Evolutionary conservation across 2,888 invertebrate species (phyloP), one percentile per base, ranked within the genome.

Genomic region (Atherix ibis): DNA sequence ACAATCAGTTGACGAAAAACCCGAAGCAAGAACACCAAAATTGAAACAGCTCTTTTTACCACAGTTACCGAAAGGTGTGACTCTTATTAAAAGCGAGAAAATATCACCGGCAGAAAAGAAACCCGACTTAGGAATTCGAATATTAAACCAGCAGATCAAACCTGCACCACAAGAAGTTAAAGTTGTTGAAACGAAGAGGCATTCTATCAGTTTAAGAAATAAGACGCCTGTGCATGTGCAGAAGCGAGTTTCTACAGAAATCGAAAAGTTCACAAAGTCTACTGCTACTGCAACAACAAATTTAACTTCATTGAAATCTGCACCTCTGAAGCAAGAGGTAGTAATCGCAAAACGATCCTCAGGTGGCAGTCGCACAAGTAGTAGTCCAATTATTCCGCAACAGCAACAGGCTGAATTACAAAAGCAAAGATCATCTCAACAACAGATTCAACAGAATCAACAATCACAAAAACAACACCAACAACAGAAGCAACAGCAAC

Each of bases 401-500:
- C 18, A 4, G 6, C n/a, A 24, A 27, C 10, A 34, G 24, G n/a
- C n/a, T n/a, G 27, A 22, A 3, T 5, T 22, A 19, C 17, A 18
- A 10, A 18, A n/a, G 4, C 19, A n/a, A 27, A 9, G n/a, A 12
- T 19, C 13, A 19, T 12, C 9, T 8, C n/a, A 14, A 6, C 16
- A 27, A 18, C 31, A 19, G 8, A 18, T 12, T n/a, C 18, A 18
- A 9, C 9, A 18, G 9, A 27, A 22, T 1, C 34, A 40, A 15
- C n/a, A 14, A 6, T 18, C 32, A 18, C 31, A 19, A n/a, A 18
- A 16, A n/a, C 18, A 18, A 9, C 9, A 18, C 6, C 27, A 22
- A 1, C 34, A 40, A 15, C 41, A 42, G 26, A 43, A 40, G 32
- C 28, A 43, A 12, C 39, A 42, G 2, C 56, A 61, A 49, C 71